These are phyloP conservation scores for Lithosia quadra DNA, from an alignment of 2,888 invertebrate species.

Conservation along the genomic window DNA sequence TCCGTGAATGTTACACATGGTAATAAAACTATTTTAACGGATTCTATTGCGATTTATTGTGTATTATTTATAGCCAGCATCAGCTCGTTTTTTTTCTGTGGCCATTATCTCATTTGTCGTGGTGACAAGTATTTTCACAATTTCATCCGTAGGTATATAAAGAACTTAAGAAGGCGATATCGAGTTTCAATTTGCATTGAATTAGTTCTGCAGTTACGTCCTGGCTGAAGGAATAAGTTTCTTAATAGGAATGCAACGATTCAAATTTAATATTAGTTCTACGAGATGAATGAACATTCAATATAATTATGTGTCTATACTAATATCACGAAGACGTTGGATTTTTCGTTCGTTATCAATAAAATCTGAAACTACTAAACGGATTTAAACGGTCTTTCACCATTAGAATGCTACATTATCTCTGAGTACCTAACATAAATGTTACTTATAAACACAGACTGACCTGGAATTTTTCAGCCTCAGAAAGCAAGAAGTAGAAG, in stretches of 20 bases:
- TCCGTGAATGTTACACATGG: too few relatives aligned
- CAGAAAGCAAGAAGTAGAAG: constrained; percentile 97
- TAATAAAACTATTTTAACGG: not conserved
- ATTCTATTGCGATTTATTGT: too few relatives aligned
- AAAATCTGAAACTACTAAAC: too few relatives aligned
- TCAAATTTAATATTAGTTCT: constrained; percentile 16
- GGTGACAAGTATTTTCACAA: not conserved
- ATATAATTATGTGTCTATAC: too few relatives aligned
- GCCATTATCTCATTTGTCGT: not conserved
- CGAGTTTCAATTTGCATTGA: constrained; percentile 4
- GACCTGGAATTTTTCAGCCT: constrained; percentile 95
- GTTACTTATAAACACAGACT: constrained; percentile 11
- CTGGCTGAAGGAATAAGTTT: not conserved
- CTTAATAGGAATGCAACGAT: not conserved
- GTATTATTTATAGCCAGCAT: too few relatives aligned
- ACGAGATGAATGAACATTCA: not conserved
- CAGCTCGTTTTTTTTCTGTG: too few relatives aligned
- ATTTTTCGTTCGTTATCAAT: too few relatives aligned
- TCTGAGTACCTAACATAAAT: too few relatives aligned
- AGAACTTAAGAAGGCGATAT: constrained; percentile 5
- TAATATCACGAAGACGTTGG: too few relatives aligned
- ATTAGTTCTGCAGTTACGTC: constrained; percentile 2
- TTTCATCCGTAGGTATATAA: not conserved
- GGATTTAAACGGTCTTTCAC: too few relatives aligned
- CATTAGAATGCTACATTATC: too few relatives aligned